Conservation (phyloP, 2,113 vertebrate genomes). For the Oncorhynchus tshawytscha region DNA sequence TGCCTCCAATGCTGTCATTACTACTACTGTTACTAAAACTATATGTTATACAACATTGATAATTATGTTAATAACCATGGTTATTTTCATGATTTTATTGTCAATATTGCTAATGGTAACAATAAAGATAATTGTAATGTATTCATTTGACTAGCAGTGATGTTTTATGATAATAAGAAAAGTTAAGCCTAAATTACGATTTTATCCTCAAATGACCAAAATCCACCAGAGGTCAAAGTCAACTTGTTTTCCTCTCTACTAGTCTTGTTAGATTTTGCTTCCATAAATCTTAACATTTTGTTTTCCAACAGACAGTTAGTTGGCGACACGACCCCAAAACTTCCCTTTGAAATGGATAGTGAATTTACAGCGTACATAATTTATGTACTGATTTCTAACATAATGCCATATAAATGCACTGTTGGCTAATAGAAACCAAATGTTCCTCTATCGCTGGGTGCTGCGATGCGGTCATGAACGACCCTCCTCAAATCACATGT, state of each 20-base stretch:
- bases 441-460: conserved; percentile 2
- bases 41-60: neutral
- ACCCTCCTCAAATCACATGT: neutral
- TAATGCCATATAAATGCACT: conserved; percentile 14
- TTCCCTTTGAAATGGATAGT: conserved; percentile 9
- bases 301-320: neutral
- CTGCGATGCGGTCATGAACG: neutral
- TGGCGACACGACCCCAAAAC: neutral
- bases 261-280: neutral
- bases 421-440: conserved; percentile 28
- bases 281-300: conserved; percentile 3
- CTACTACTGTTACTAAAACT: neutral
- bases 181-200: neutral
- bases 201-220: neutral
- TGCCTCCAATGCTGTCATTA: neutral
- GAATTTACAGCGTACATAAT: conserved; percentile 21
- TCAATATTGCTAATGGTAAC: neutral
- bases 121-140: neutral
- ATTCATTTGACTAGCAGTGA: neutral
- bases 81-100: neutral
- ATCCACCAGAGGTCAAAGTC: neutral
- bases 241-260: neutral
- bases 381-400: conserved; percentile 26
- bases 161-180: neutral
- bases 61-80: neutral